Evolutionary conservation across 2,888 invertebrate genomes (phyloP).

Genomic region (Xestoiulus laeticollis): DNA sequence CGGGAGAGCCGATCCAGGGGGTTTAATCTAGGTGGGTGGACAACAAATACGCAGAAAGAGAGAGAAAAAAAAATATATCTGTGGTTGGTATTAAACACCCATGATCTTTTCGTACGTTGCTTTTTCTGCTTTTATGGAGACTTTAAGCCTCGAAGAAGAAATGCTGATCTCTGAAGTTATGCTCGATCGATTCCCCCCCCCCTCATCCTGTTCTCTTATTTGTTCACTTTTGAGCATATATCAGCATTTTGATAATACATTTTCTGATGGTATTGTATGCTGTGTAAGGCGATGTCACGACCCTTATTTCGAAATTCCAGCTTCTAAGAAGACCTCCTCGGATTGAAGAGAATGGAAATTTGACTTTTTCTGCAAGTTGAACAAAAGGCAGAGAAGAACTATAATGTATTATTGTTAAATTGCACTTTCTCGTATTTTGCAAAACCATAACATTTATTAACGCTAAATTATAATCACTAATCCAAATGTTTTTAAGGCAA

Average conservation of each 20-base stretch:
- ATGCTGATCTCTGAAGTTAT: conserved; percentile 6
- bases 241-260: conserved; percentile 17
- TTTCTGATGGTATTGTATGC: neutral
- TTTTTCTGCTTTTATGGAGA: conserved; percentile 2
- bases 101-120: neutral
- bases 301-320: neutral
- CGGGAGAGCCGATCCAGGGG: neutral
- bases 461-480: too few species aligned
- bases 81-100: neutral
- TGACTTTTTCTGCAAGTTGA: too few species aligned
- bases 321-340: neutral
- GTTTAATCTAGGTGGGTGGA: neutral
- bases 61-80: neutral
- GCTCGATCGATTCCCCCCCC: conserved; percentile 30
- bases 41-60: neutral
- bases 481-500: too few species aligned
- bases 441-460: too few species aligned
- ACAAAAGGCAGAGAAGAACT: too few species aligned
- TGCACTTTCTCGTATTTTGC: too few species aligned
- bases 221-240: conserved; percentile 38
- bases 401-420: too few species aligned
- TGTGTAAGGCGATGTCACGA: neutral
- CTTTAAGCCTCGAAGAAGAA: neutral
- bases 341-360: neutral
- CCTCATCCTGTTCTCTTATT: conserved; percentile 23